phyloP scores from a whole-genome alignment of 2,797 vertebrate genomes.

The Esox lucius region DNA sequence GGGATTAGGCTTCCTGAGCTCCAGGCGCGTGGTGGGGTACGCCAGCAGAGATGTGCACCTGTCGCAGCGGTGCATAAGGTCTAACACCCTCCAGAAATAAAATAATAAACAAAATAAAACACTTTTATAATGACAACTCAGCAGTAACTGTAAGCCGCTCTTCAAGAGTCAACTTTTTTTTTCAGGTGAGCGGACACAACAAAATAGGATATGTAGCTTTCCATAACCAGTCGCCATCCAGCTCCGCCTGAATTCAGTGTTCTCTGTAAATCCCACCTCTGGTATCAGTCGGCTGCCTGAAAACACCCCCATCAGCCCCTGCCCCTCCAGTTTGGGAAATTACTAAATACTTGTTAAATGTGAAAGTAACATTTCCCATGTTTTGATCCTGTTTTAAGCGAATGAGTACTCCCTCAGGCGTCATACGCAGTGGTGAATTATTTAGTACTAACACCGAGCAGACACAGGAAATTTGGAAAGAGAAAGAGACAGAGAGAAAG shows the following conservation, averaged over 20 bases:
- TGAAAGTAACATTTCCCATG: conserved; percentile 6
- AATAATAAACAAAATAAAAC: not conserved
- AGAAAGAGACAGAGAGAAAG: no score
- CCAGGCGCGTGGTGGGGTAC: not conserved
- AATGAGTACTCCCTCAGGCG: conserved; percentile 18
- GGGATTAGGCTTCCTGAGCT: not conserved
- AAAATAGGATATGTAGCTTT: not conserved
- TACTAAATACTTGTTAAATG: conserved; percentile 4
- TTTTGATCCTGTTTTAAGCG: conserved; percentile 7
- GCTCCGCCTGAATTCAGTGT: not conserved
- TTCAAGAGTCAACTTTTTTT: not conserved
- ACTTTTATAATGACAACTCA: not conserved
- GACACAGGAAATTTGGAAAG: conserved; percentile 11
- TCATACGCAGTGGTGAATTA: conserved; percentile 24
- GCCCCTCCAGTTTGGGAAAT: not conserved
- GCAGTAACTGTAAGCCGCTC: no score
- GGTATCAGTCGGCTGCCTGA: not conserved
- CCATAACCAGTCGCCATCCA: not conserved
- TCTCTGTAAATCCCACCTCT: not conserved
- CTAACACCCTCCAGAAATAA: not conserved
- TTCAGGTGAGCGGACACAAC: conserved; percentile 5
- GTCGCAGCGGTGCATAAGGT: not conserved
- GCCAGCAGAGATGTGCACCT: not conserved
- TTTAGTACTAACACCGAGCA: conserved; percentile 25
- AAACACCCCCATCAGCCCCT: not conserved